These are phyloP conservation scores for Pseudococcus viburni DNA, from an alignment of 2,888 invertebrate species.

Conservation along the genomic window DNA sequence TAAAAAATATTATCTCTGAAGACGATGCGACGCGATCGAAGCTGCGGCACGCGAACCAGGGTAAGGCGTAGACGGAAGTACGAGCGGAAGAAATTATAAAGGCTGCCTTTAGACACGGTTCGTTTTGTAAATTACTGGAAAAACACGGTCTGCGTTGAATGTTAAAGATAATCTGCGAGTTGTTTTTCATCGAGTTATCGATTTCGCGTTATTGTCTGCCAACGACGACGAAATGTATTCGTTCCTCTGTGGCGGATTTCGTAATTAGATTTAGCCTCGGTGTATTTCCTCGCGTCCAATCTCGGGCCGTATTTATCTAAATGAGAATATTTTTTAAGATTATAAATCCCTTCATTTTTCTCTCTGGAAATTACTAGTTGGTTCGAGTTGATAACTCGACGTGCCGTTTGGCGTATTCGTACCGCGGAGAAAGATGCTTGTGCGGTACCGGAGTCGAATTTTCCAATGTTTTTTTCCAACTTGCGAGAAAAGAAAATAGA, in stretches of 20 bases:
- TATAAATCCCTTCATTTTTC: background rate
- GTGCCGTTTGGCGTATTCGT: background rate
- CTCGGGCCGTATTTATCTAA: background rate
- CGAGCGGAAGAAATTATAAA: slow-evolving; percentile 30
- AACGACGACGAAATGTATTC: slow-evolving; percentile 30
- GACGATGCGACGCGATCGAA: background rate
- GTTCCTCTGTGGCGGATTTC: background rate
- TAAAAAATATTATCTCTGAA: slow-evolving; percentile 30
- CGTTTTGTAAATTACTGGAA: slow-evolving; percentile 33
- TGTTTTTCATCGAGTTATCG: slow-evolving; percentile 43
- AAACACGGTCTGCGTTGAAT: slow-evolving; percentile 27
- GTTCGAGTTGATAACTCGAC: background rate
- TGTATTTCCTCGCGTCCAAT: background rate
- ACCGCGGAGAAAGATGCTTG: background rate
- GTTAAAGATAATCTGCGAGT: slow-evolving; percentile 46
- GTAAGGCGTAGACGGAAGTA: background rate
- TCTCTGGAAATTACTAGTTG: background rate
- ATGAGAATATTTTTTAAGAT: background rate
- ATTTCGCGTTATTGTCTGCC: slow-evolving; percentile 19
- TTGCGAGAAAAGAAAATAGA: background rate
- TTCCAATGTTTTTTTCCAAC: slow-evolving; percentile 4
- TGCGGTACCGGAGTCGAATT: background rate
- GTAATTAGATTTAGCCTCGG: slow-evolving; percentile 8
- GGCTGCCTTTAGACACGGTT: slow-evolving; percentile 41
- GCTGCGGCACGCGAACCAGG: background rate